phyloP scores from a whole-genome alignment of 2,888 invertebrate species.

The Luffia ferchaultella region DNA sequence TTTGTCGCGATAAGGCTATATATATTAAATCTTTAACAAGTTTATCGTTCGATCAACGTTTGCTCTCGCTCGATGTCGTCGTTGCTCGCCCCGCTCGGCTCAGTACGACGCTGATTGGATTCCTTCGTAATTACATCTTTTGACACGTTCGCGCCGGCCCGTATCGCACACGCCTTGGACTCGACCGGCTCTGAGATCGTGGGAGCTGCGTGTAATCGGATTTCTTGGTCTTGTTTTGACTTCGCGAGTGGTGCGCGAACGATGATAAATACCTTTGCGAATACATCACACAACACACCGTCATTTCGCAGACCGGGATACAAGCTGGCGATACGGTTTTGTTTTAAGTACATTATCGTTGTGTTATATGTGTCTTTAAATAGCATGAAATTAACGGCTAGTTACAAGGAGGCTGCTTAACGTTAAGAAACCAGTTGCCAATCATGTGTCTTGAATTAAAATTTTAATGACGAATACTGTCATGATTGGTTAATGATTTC shows the following conservation, averaged over 20 bases:
- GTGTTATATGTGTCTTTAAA: too few species aligned
- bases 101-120: conserved; percentile 54
- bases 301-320: too few species aligned
- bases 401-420: too few species aligned
- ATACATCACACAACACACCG: conserved; percentile 1
- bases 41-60: conserved; percentile 61
- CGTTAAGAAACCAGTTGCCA: too few species aligned
- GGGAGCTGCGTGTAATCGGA: conserved; percentile 63
- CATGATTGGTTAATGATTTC: too few species aligned
- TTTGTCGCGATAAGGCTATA: conserved; percentile 53
- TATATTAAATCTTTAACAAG: conserved; percentile 56
- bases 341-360: too few species aligned
- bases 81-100: conserved; percentile 35
- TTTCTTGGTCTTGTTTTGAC: conserved; percentile 59
- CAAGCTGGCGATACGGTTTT: too few species aligned
- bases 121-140: conserved; percentile 66
- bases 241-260: conserved; percentile 19
- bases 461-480: too few species aligned
- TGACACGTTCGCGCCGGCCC: conserved; percentile 61
- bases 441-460: too few species aligned
- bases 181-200: conserved; percentile 40
- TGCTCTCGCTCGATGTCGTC: too few species aligned
- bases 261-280: not conserved
- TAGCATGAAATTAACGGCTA: too few species aligned
- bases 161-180: conserved; percentile 58